Percentiles rank a stretch among this genome's conserved stretches.
These are phyloP conservation scores for Myopa testacea DNA, from an alignment of 2,888 invertebrate genomes.

Conservation along the genomic window DNA sequence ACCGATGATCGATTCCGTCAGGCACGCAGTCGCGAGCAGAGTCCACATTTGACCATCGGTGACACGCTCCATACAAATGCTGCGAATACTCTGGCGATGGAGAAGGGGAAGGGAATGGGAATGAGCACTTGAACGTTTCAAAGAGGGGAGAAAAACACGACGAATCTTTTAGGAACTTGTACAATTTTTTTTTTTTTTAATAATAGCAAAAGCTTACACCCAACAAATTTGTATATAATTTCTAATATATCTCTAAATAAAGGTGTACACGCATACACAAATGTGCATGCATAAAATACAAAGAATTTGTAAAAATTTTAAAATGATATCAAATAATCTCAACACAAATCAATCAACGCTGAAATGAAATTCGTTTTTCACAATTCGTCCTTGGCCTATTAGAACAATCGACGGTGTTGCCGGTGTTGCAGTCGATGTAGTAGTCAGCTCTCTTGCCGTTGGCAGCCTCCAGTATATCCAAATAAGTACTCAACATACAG, in stretches of 20 bases:
- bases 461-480: constrained; percentile 25
- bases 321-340: not conserved
- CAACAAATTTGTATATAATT: not conserved
- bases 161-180: not conserved
- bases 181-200: not conserved
- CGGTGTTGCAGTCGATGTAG: not conserved
- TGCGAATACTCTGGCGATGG: not conserved
- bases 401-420: too few species aligned
- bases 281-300: constrained; percentile 5
- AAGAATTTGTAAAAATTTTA: not conserved
- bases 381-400: not conserved
- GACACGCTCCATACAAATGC: not conserved
- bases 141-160: not conserved
- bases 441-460: not conserved
- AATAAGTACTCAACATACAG: constrained; percentile 55
- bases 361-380: not conserved
- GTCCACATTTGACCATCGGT: constrained; percentile 48
- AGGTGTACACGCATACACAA: not conserved
- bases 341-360: not conserved
- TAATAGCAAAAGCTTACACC: not conserved
- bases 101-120: not conserved
- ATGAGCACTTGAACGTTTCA: too few species aligned
- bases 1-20: constrained; percentile 64
- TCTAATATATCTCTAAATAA: too few species aligned
- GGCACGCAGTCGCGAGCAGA: constrained; percentile 58